Evolutionary conservation across 1,140 invertebrate species (phyloP).

Genomic region (Drosophila insularis): DNA sequence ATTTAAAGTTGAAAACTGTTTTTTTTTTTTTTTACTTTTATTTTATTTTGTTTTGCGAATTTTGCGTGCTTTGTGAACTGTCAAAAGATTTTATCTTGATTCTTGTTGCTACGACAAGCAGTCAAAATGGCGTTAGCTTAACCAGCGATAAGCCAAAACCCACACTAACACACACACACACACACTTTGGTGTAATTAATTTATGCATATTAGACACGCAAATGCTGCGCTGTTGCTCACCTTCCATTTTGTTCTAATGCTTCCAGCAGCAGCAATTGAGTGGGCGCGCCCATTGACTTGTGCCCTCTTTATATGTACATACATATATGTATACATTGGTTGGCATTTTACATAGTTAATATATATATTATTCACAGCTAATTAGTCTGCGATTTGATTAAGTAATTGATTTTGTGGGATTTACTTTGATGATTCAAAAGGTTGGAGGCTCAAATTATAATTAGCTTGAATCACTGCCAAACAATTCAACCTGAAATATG

Average conservation of each 20-base stretch:
- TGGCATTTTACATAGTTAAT: constrained; percentile 69
- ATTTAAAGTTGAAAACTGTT: constrained; percentile 58
- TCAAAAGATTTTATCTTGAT: constrained; percentile 60
- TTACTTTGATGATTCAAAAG: not conserved
- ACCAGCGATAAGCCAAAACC: constrained; percentile 53
- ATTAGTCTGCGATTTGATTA: constrained; percentile 64
- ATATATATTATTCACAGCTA: constrained; percentile 78
- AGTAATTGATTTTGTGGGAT: constrained; percentile 44
- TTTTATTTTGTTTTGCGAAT: constrained; percentile 38
- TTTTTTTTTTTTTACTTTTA: not conserved
- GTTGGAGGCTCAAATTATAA: not conserved
- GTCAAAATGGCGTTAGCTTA: constrained; percentile 61
- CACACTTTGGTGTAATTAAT: constrained; percentile 61
- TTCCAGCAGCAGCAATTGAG: constrained; percentile 6
- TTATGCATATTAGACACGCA: constrained; percentile 75
- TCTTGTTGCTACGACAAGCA: constrained; percentile 50
- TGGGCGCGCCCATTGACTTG: constrained; percentile 56
- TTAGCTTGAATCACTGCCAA: not conserved
- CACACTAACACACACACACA: not conserved
- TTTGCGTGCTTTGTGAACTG: constrained; percentile 55
- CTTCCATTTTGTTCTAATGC: constrained; percentile 45
- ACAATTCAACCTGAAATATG: not conserved
- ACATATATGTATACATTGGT: constrained; percentile 19
- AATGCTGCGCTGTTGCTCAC: constrained; percentile 33
- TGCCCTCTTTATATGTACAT: constrained; percentile 39